Percentiles rank a stretch among this genome's conserved stretches.
Conservation (phyloP, 2,113 vertebrate genomes). For the Sylvietta virens region DNA sequence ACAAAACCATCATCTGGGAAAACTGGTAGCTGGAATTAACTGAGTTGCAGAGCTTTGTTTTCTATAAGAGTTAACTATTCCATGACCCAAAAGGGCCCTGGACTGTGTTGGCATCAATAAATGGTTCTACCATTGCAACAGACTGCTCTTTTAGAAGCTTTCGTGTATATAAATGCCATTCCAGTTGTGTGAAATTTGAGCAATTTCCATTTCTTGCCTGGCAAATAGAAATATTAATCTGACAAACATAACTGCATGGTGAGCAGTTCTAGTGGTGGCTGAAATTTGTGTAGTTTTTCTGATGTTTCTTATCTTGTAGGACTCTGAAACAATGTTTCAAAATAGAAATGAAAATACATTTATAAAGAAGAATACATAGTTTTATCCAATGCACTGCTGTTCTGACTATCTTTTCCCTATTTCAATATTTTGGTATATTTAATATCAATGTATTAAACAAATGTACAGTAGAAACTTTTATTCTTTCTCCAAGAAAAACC, state of each 20-base stretch:
- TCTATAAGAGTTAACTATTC: background rate
- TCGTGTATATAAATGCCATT: background rate
- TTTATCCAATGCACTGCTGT: background rate
- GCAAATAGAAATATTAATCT: background rate
- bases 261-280: background rate
- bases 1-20: background rate
- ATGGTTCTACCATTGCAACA: background rate
- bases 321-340: background rate
- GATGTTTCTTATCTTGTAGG: background rate
- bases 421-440: background rate
- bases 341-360: background rate
- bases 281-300: background rate
- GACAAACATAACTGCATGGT: background rate
- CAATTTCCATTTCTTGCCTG: background rate
- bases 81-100: background rate
- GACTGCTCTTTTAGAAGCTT: background rate
- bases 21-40: background rate
- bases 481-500: background rate
- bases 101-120: background rate
- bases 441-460: background rate
- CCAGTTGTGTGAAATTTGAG: background rate
- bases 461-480: background rate
- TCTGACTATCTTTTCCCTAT: background rate
- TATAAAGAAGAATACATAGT: background rate
- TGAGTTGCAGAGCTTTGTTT: background rate